Conservation (phyloP, 1,140 invertebrate genomes). For the Laupala kohalensis region DNA sequence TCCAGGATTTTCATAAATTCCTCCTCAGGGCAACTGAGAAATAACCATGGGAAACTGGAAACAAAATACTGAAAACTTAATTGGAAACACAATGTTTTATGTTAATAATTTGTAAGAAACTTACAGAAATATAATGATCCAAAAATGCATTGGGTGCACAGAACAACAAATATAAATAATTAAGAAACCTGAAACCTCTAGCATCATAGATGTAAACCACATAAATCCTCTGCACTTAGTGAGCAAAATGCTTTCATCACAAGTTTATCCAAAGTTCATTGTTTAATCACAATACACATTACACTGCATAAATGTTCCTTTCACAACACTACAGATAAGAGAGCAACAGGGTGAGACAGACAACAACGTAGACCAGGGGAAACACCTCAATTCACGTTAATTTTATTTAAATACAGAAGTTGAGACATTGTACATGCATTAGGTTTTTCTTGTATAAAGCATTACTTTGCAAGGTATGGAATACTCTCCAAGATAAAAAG, state of each 20-base stretch:
- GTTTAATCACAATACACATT: not conserved
- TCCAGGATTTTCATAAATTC: too few relatives aligned
- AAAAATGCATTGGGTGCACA: not conserved
- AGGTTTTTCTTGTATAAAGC: not conserved
- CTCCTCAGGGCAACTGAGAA: too few relatives aligned
- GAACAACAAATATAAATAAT: too few relatives aligned
- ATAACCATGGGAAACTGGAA: too few relatives aligned
- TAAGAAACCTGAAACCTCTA: too few relatives aligned
- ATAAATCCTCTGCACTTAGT: not conserved
- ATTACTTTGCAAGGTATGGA: not conserved
- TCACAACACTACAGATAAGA: not conserved
- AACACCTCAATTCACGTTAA: not conserved
- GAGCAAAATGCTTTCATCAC: not conserved
- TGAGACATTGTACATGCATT: too few relatives aligned
- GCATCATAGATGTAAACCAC: too few relatives aligned
- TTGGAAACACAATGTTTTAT: not conserved
- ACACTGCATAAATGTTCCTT: too few relatives aligned
- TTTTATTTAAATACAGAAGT: not conserved
- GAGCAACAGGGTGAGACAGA: not conserved
- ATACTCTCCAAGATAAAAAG: not conserved
- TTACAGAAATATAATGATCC: not conserved
- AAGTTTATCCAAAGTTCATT: not conserved
- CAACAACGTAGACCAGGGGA: not conserved
- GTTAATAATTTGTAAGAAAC: not conserved
- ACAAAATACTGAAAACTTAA: too few relatives aligned